Percentiles rank a stretch among this genome's conserved stretches.
Evolutionary conservation across 2,113 vertebrate genomes (phyloP).

Genomic region (Phalacrocorax carbo): DNA sequence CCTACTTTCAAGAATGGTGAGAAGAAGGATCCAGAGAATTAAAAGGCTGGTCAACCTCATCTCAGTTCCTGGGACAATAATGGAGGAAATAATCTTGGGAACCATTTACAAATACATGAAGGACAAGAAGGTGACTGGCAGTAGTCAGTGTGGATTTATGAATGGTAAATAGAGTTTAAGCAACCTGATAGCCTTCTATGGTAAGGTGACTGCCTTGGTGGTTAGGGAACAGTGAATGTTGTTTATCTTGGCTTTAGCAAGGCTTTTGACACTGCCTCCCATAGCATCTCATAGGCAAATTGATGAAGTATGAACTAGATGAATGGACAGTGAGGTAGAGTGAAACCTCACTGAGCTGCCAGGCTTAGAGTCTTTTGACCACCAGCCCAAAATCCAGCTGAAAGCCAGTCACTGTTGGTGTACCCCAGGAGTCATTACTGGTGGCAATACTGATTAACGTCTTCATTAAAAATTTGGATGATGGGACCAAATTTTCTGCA

Average conservation of each 20-base stretch:
- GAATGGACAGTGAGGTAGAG: background rate
- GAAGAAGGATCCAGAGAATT: background rate
- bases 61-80: background rate
- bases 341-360: background rate
- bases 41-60: background rate
- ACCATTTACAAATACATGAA: background rate
- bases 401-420: background rate
- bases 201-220: background rate
- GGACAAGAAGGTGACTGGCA: background rate
- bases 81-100: background rate
- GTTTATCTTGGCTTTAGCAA: background rate
- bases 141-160: background rate
- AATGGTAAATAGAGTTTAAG: background rate
- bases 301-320: background rate
- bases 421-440: background rate
- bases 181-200: background rate
- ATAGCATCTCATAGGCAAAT: background rate
- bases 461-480: background rate
- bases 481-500: background rate
- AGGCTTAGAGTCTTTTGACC: background rate
- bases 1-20: background rate
- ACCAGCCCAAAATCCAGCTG: background rate
- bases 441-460: background rate
- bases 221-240: background rate
- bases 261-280: background rate